Conservation (phyloP, 2,797 vertebrate species). For the Aeoliscus strigatus region DNA sequence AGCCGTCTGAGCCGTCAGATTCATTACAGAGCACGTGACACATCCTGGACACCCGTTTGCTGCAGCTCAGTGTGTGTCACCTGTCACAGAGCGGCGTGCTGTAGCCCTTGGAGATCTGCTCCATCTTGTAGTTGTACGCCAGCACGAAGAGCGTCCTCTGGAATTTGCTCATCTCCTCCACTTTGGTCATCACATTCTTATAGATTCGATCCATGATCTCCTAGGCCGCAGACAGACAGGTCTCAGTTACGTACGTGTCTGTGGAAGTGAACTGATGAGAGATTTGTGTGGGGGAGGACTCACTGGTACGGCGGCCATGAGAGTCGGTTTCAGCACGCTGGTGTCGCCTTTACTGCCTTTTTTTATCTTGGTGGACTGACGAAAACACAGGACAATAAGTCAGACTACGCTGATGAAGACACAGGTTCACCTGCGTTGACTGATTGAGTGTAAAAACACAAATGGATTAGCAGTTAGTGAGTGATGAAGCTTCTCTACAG, state of each 20-base stretch:
- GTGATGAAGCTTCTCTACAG: no score
- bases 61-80: slow-evolving; percentile 60
- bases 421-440: no score
- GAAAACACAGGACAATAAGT: no score
- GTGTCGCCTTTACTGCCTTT: slow-evolving; percentile 98
- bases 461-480: no score
- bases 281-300: no score
- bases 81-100: slow-evolving; percentile 90
- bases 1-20: no score
- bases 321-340: slow-evolving; percentile 86
- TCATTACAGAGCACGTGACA: no score
- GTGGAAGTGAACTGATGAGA: no score
- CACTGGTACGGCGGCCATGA: slow-evolving; percentile 98
- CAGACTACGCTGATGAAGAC: no score
- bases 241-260: not conserved
- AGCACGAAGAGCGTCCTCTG: slow-evolving; percentile 90
- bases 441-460: no score
- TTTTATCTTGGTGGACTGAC: slow-evolving; percentile 96
- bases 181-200: slow-evolving; percentile 98
- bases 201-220: slow-evolving; percentile 99
- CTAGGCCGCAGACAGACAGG: slow-evolving; percentile 54
- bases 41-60: no score
- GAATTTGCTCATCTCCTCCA: slow-evolving; percentile 91
- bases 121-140: slow-evolving; percentile 99
- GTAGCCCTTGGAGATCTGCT: slow-evolving; percentile 91